Evolutionary conservation across 2,797 vertebrate species (phyloP), one percentile per base, ranked within the genome.

Genomic region (Cetoscarus ocellatus): DNA sequence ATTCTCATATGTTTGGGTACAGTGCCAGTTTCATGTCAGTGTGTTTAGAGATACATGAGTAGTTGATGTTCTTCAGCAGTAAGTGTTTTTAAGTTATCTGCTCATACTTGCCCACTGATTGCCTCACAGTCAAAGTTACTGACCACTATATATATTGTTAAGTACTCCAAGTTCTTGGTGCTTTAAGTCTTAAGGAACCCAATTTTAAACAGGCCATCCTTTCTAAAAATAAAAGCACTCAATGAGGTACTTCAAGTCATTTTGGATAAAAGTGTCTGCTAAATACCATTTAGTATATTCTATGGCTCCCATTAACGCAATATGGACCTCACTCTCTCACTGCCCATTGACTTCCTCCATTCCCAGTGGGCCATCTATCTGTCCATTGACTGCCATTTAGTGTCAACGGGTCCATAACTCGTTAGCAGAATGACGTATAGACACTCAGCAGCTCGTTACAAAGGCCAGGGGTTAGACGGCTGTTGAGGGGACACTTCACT

Each of bases 211-310:
- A 1, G 73, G 57, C 64, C 53, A 73, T 60, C 53, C 65, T 75
- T 86, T 88, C 90, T 91, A 91, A 90, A 92, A 92, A 91, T 93
- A 91, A 92, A 91, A 88, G 84, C 91, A 92, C 91, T 93, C 89
- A 88, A 67, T 83, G 77, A 72, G 57, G 70, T 84, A 72, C 85
- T 86, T 83, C 12, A 86, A 85, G 86, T 82, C 80, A 67, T 89
- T 91, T 85, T 87, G 85, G 79, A 89, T 77, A 80, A 86, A 89
- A 87, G 87, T 92, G 88, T 87, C 91, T 79, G 89, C 91, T 91
- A 89, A 92, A 92, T 88, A 88, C 84, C 90, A 84, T 91, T 92
- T 91, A 91, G 79, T 84, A 86, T 90, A 91, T 91, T 86, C 87
- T 90, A 89, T 86, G 75, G 73, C 83, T 80, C 39, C 88, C 84